Base-by-base conservation (phyloP, 2,888 invertebrate species). In the Carpatolechia fugitivella region DNA sequence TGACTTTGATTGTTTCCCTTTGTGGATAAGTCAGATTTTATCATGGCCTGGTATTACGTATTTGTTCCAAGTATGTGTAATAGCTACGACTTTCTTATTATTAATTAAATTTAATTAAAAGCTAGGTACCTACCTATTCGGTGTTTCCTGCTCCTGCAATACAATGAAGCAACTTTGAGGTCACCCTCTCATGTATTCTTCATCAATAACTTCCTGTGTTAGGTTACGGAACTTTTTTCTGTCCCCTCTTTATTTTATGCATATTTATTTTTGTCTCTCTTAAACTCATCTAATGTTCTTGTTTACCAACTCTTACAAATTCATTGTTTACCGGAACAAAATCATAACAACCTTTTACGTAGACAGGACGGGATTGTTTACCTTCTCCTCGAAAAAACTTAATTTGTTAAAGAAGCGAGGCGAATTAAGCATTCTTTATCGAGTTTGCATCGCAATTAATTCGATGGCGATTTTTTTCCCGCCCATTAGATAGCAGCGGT, bases 401-500 rank as follows among this genome's bases (percentile, higher is more conserved):
- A 55, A 61, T 67, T 69, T 57, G 52, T 63, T 61, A 70, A 65
- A 68, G 38, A 38, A 38, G 50, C 44, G 44, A 70, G 65, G 63
- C 56, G 56, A 29, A 44, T 8, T 24, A 6, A 24, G 24, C 41
- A 58, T 65, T 59, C 52, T 55, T 60, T 68, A 66, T 68, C 69
- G 40, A 55, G 62, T 68, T 70, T 69, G 67, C 68, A 70, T 72
- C 69, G 71, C 71, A 72, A 81, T 79, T 78, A 79, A 75, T 78
- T 76, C 68, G 65, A 69, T 76, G 74, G 70, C 72, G 70, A 76
- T 81, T 79, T 76, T n/a, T 44, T 82, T 78, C 71, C 70, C 70
- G 70, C 64, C 73, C 76, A 81, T 82, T 80, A 76, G 73, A 77
- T 74, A 76, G 62, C 68, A 72, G 72, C 75, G 2, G 16, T 81